Percentiles rank a stretch among this genome's conserved stretches.
These are phyloP conservation scores for Lipophrys pholis DNA, from an alignment of 2,113 vertebrate species.

Conservation along the genomic window DNA sequence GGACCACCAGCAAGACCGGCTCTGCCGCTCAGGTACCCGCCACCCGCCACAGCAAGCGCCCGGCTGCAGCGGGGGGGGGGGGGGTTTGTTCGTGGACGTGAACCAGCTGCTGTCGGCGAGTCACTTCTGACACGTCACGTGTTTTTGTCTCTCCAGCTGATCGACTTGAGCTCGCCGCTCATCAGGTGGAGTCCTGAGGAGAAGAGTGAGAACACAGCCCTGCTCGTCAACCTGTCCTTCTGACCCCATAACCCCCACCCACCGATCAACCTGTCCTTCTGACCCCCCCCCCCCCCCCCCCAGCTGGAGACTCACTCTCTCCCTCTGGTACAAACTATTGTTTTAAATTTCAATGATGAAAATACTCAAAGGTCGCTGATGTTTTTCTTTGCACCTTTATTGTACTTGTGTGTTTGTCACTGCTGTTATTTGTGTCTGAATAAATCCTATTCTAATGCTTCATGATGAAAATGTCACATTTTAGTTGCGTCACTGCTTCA, in stretches of 20 bases:
- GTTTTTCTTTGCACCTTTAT: too few relatives aligned
- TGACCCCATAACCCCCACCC: conserved; percentile 52
- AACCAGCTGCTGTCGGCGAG: not conserved
- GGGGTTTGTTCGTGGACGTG: not conserved
- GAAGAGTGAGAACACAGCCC: conserved; percentile 73
- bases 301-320: too few relatives aligned
- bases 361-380: too few relatives aligned
- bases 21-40: conserved; percentile 50
- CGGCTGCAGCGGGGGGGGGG: not conserved
- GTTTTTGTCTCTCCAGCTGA: conserved; percentile 69
- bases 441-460: too few relatives aligned
- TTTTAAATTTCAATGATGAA: too few relatives aligned
- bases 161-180: conserved; percentile 84
- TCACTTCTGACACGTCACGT: not conserved
- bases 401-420: too few relatives aligned
- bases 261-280: conserved; percentile 64
- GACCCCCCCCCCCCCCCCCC: not conserved
- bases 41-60: too few relatives aligned
- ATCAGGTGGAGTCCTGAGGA: conserved; percentile 85
- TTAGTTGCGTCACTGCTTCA: too few relatives aligned
- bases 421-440: too few relatives aligned
- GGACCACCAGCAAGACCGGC: conserved; percentile 69
- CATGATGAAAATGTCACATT: too few relatives aligned
- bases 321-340: too few relatives aligned
- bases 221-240: conserved; percentile 84